Base-by-base conservation (phyloP, 2,797 vertebrate genomes). In the Cryptoblepharus egeriae region DNA sequence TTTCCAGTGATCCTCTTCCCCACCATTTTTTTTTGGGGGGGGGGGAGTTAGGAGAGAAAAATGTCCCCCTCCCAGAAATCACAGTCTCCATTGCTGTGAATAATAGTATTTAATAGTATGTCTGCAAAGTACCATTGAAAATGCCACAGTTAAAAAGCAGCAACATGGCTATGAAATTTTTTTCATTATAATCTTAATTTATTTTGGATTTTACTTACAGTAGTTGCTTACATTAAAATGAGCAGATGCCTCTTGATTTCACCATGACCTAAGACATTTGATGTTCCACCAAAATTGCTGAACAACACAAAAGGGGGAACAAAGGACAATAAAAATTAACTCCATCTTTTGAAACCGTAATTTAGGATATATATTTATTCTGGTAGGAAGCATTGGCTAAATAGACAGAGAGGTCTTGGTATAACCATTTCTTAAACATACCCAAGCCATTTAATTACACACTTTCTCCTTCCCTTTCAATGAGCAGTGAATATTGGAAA, bases 171-270 rank as follows among this genome's bases (percentile, higher is more conserved):
- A 67, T 57, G 35, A 9, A 70, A 2, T 30, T 22, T 0, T 24
- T 72, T 80, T 30, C 2, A 13, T 67, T 57, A 78, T 10, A 57
- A n/a, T 67, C 74, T 85, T 0, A 39, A 55, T 81, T 89, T 81
- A 67, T 30, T 70, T 37, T 24, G 39, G 63, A 2, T 60, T 75
- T 65, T 18, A 35, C 12, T 57, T 10, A n/a, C n/a, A n/a, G n/a
- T n/a, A 82, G 5, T 52, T 42, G 63, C 28, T 76, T 83, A 45
- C 57, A 63, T 2, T 30, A 35, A 37, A 86, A 18, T 24, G 81
- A 73, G 30, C 84, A 72, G 87, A 52, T 88, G 45, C 37, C 69
- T 88, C 70, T 79, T 18, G n/a, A 52, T 80, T 64, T 37, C 49
- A 52, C 49, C 49, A 4, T 52, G 49, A 52, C 49, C 18, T 18